Conservation (phyloP, 1,140 invertebrate species). For the Cardiocondyla obscurior region DNA sequence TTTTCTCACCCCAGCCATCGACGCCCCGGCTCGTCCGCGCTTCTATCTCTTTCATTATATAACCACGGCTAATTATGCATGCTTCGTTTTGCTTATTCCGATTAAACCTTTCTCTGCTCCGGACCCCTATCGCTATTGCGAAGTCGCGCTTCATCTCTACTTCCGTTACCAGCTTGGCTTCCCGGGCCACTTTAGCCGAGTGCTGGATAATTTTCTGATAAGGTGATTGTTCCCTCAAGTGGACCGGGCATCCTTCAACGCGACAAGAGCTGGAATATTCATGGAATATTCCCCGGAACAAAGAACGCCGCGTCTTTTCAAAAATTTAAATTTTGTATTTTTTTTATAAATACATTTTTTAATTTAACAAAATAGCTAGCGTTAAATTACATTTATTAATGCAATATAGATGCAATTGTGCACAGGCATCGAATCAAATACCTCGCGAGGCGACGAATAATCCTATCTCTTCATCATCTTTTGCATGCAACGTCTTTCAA, state of each 20-base stretch:
- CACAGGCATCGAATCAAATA: background rate
- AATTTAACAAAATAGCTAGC: background rate
- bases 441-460: background rate
- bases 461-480: background rate
- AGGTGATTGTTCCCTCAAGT: slow-evolving; percentile 65
- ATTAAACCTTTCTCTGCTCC: slow-evolving; percentile 56
- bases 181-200: slow-evolving; percentile 67
- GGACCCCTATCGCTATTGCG: background rate
- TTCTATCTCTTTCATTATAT: slow-evolving; percentile 60
- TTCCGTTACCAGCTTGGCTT: slow-evolving; percentile 46
- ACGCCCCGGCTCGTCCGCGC: background rate
- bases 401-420: background rate
- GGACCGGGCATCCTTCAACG: slow-evolving; percentile 12
- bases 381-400: background rate
- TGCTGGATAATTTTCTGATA: slow-evolving; percentile 70
- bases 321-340: background rate
- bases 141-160: background rate
- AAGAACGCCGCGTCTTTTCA: background rate
- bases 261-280: slow-evolving; percentile 14
- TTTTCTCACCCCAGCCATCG: background rate
- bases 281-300: slow-evolving; percentile 13
- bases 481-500: background rate
- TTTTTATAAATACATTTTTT: background rate
- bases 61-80: slow-evolving; percentile 67
- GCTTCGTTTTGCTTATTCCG: slow-evolving; percentile 57